phyloP scores from a whole-genome alignment of 2,888 invertebrate species.

The Eupsilia transversa region DNA sequence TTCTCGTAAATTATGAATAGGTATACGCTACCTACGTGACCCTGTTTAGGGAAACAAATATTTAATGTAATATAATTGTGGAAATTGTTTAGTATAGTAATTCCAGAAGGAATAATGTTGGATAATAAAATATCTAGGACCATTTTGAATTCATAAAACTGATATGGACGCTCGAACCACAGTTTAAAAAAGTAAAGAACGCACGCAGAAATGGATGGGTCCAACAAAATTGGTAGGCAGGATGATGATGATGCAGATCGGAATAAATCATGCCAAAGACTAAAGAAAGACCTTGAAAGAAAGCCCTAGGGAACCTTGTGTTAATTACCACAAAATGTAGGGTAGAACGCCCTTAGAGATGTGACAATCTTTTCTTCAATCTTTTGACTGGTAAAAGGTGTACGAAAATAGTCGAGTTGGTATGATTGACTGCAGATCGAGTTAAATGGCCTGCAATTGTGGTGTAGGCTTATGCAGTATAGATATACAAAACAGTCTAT shows the following conservation, averaged over 20 bases:
- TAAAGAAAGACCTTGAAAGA: not conserved
- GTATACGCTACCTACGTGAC: conserved; percentile 43
- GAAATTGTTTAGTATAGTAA: conserved; percentile 10
- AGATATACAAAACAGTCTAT: too few relatives aligned
- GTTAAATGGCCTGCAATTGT: not conserved
- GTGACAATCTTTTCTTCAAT: not conserved
- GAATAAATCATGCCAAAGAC: too few relatives aligned
- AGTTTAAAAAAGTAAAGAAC: not conserved
- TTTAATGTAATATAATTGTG: conserved; percentile 19
- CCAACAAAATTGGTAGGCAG: not conserved
- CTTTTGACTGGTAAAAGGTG: too few relatives aligned
- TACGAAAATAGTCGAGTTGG: not conserved
- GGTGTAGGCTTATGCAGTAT: not conserved
- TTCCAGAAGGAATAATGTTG: not conserved
- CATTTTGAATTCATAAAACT: not conserved
- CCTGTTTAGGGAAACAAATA: conserved; percentile 34
- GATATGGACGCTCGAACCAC: not conserved
- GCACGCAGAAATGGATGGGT: not conserved
- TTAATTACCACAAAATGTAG: not conserved
- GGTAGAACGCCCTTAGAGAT: not conserved
- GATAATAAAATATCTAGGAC: too few relatives aligned
- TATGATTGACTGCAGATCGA: not conserved
- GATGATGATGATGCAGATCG: not conserved
- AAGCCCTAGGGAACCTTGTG: not conserved
- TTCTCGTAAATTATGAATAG: conserved; percentile 34